Evolutionary conservation across 2,888 invertebrate species (phyloP), one percentile per base, ranked within the genome.

Genomic region (Buathra laborator): DNA sequence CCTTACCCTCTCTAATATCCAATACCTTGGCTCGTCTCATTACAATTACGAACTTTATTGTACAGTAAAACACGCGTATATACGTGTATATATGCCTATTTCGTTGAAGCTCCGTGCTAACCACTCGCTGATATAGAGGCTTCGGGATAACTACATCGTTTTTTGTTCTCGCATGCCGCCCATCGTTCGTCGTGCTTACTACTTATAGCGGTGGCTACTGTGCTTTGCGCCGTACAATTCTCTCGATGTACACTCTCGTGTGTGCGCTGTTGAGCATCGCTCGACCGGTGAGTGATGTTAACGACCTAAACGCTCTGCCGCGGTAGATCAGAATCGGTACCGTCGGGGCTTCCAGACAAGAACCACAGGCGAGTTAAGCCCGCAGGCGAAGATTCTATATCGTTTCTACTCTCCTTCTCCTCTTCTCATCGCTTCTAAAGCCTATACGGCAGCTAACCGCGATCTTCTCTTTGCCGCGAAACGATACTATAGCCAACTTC

Each of bases 271-370:
- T 9, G 74, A n/a, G 62, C 48, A 32, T 75, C 51, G 51, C 75
- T 64, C 19, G 62, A 32, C 48, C 75, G 43, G 76, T 84, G 87
- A 86, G 86, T 87, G 86, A 87, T 87, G 87, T 86, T 87, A 87
- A 87, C 87, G 87, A 86, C 82, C 80, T 74, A 84, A 87, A 87
- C 78, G 64, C 72, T 62, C 64, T 75, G 71, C 51, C 43, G 82
- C 84, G 84, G 82, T 77, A 82, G 86, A 86, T 87, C 86, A 64
- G 82, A 78, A 84, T 87, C 86, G 72, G 70, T 24, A 74, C 48
- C 67, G 51, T 72, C 71, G 29, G 29, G n/a, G 46, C 46, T 14
- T 29, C 29, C 3, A 16, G 48, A 46, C 46, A 29, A 44, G 72
- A 59, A 32, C 14, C 29, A 32, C 62, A 24, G 32, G 37, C 59